Evolutionary conservation across 2,888 invertebrate species (phyloP), one percentile per base, ranked within the genome.

Genomic region (Kuschelorhynchus macadamiae): DNA sequence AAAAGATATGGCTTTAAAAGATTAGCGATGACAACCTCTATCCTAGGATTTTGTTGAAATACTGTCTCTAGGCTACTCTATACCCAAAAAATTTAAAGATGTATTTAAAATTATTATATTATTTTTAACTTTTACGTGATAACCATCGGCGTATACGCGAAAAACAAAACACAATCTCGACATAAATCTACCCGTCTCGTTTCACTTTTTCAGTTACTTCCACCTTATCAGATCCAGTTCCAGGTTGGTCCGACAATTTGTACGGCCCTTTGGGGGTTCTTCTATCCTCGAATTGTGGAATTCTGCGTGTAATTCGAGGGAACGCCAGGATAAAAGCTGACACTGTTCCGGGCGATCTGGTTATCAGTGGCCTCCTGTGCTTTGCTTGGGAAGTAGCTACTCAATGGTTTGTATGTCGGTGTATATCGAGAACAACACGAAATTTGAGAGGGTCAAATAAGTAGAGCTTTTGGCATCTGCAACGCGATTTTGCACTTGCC

Each of bases 191-290:
- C 36, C 39, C 18, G 20, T 36, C 20, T 53, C 20, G 39, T 53
- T 36, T 39, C 12, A 12, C 21, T 36, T n/a, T n/a, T 79, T 52
- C 74, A 85, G 85, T 85, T 0, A 80, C 83, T 18, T 82, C 85
- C 0, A 80, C 85, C 2, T 82, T 81, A 71, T 77, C 74, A 32
- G 86, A 86, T 69, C 86, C 86, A 1, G 67, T 85, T 9, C 82
- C 86, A 77, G 89, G 89, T 14, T 91, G 90, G 90, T 85, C 88
- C 49, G 90, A 90, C 79, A 90, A 89, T 76, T 83, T 87, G 63
- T 89, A 88, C 78, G 90, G 90, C 11, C 81, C 82, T 30, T 77
- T 81, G 1, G 83, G 83, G 49, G 78, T 80, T 47, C 57, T 82
- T 12, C 81, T 84, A 9, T 85, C 84, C 2, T 81, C 82, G 9